Base-by-base conservation (phyloP, 1,140 invertebrate genomes). In the Drosophila lini region DNA sequence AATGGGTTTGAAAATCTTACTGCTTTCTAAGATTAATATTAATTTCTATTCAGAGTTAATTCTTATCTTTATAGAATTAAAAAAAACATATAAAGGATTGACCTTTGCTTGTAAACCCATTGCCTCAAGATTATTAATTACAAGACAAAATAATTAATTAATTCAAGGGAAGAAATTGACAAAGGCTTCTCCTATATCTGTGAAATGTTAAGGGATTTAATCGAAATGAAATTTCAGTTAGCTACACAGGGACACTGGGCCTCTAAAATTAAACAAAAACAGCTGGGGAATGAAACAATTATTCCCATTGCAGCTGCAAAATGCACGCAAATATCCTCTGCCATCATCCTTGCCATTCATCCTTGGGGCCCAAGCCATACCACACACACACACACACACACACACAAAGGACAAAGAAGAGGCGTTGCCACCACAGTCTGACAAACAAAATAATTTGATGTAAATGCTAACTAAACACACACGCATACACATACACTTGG, bases 401-500 rank as follows among this genome's bases (percentile, higher is more conserved):
- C 5, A 19, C 16, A 13, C 5, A 45, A 16, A 63, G 67, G 62
- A 70, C 68, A 70, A 69, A 71, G 50, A 70, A 70, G 65, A 59
- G 68, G 65, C 68, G 65, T 71, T 71, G 64, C 64, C 68, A 69
- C 63, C 64, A 58, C 68, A 71, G 65, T 45, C 62, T 77, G 73
- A 77, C 74, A 78, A 82, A 70, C 75, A 74, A 82, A 82, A 82
- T 82, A 82, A 82, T 75, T 74, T 78, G 74, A 69, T 76, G 55
- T 76, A 76, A 76, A 76, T 78, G 74, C 62, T 69, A 78, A 78
- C 62, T 78, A 78, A 78, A 78, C 74, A 78, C 53, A 52, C 67
- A 64, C 45, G 60, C 62, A 67, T 52, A 61, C 16, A 45, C 22
- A 44, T 10, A 60, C 28, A 69, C 16, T 41, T 40, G 44, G n/a